A percentile compares a stretch with the other conserved stretches of the same genome.
These are phyloP conservation scores for Gallirallus australis DNA, from an alignment of 2,797 vertebrate species.

Conservation along the genomic window DNA sequence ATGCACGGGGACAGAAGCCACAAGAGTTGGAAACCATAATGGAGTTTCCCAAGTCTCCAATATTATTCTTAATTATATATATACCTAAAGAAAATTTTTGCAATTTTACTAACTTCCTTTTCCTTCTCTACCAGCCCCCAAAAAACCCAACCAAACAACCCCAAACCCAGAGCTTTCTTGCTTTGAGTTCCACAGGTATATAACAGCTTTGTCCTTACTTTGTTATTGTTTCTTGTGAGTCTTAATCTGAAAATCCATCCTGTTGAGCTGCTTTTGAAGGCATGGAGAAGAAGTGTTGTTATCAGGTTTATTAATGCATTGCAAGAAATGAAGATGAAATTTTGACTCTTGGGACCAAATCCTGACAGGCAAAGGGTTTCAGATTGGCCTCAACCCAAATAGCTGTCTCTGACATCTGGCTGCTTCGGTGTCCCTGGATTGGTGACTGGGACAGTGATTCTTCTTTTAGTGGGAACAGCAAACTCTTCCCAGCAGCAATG, in stretches of 20 bases:
- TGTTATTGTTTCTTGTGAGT: background rate
- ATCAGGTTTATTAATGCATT: background rate
- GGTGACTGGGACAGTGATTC: background rate
- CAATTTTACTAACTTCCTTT: background rate
- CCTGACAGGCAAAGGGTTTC: background rate
- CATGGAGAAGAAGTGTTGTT: background rate
- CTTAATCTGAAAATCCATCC: background rate
- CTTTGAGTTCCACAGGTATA: background rate
- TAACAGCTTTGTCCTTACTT: background rate
- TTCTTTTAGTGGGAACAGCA: background rate
- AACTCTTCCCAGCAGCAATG: background rate
- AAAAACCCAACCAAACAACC: background rate
- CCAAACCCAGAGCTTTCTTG: background rate
- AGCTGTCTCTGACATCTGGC: background rate
- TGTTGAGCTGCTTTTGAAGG: accelerated
- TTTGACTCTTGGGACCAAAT: background rate
- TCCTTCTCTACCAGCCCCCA: too few relatives aligned
- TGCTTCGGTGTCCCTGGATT: background rate
- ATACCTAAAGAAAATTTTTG: background rate
- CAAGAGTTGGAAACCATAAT: background rate
- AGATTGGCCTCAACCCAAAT: background rate
- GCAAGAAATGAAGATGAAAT: background rate
- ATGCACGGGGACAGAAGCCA: background rate
- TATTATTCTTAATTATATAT: background rate
- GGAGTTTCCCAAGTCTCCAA: background rate